Base-by-base conservation (phyloP, 1,140 invertebrate species). In the Solen grandis region DNA sequence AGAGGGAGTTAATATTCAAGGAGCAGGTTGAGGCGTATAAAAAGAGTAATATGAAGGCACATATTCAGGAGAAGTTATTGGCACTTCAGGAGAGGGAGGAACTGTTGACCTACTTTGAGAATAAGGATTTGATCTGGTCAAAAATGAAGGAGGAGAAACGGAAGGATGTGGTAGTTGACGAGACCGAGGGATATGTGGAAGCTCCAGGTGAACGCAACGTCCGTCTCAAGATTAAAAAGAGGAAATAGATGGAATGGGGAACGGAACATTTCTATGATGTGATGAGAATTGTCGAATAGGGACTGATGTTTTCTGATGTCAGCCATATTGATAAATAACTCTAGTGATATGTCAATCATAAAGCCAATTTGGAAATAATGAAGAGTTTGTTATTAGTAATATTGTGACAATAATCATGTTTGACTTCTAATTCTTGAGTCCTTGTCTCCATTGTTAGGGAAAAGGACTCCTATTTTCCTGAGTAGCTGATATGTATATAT, bases 81-180 rank as follows among this genome's bases (percentile, higher is more conserved):
- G 59, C 33, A 5, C 41, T 79, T 10, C 66, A 79, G 36, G 76
- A 79, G 38, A 59, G 59, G 5, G 65, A 79, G 52, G 66, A 79
- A 35, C 29, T 79, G 38, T 35, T 79, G 33, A 46, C 52, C 14
- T 79, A 79, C 50, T 70, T 79, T 62, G 66, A 70, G 14, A 36
- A 63, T 35, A 41, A n/a, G 19, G 13, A 69, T 19, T 33, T 55
- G 19, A 62, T 79, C 8, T 4, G 35, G 16, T 2, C n/a, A 5
- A 13, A 25, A 1, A 5, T 36, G 27, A 46, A 41, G 22, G 8
- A 60, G 13, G 10, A 14, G 5, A 36, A 52, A n/a, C 27, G 72
- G 65, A 46, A 79, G 31, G 55, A 46, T 2, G 19, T n/a, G 22
- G 41, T 22, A 25, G 57, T 19, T 0, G 29, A 50, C 3, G 66